These are phyloP conservation scores for Varecia variegata DNA, from an alignment of 2,797 vertebrate species.

Conservation along the genomic window DNA sequence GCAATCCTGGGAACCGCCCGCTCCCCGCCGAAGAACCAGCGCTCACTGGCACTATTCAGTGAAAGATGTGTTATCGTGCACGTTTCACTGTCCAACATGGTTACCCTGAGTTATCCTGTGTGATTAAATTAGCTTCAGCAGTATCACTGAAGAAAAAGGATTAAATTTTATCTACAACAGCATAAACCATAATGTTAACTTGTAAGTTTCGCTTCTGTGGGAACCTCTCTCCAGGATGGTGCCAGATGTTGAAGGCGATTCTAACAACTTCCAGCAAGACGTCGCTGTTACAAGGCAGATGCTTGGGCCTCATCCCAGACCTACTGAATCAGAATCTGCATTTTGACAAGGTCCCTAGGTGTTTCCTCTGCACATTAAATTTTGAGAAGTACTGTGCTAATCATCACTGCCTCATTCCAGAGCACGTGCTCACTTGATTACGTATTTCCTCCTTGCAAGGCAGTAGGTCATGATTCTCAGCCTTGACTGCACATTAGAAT, in stretches of 20 bases:
- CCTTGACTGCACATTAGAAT: not conserved
- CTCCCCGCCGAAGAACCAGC: fast-evolving
- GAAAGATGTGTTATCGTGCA: not conserved
- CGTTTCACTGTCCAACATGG: fast-evolving
- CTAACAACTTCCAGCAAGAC: not conserved
- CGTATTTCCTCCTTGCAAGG: not conserved
- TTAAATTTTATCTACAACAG: not conserved
- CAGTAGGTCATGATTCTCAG: not conserved
- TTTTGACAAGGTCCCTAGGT: not conserved
- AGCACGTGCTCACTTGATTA: not conserved
- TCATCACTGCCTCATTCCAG: fast-evolving
- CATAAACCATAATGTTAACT: fast-evolving
- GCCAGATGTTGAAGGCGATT: too few species aligned
- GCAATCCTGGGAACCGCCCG: fast-evolving
- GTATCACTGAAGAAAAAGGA: not conserved
- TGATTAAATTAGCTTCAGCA: not conserved
- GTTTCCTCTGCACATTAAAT: fast-evolving
- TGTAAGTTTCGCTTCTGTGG: not conserved
- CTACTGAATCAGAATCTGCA: not conserved
- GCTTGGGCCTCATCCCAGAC: too few species aligned
- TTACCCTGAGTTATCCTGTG: not conserved
- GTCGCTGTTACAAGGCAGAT: not conserved
- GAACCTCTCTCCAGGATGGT: not conserved
- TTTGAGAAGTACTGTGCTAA: not conserved
- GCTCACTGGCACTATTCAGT: too few species aligned